phyloP scores from a whole-genome alignment of 37 sponge, comb jelly and placozoan species.

The Oopsacas minuta region DNA sequence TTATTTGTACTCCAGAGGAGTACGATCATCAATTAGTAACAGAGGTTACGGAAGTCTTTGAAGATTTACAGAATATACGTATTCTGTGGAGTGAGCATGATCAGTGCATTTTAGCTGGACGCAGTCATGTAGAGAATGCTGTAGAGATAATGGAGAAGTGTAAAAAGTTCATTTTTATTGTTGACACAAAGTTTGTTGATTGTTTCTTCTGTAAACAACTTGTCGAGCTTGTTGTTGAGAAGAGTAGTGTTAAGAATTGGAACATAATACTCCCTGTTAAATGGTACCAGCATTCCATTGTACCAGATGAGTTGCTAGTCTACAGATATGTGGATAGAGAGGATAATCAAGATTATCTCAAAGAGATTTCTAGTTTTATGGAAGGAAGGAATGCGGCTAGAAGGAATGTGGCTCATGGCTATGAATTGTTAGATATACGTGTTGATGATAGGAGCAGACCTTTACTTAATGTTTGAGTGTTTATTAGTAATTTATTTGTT shows the following conservation, averaged over 20 bases:
- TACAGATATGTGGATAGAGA: background rate
- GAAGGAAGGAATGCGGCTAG: background rate
- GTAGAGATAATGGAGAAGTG: background rate
- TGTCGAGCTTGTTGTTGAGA: background rate
- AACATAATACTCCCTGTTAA: background rate
- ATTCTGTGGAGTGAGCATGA: background rate
- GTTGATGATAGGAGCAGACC: no score
- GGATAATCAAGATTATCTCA: background rate
- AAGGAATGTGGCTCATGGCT: no score
- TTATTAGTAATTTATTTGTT: no score
- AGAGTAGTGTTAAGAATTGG: constrained; percentile 13
- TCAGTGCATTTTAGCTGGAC: background rate
- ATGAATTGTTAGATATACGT: no score
- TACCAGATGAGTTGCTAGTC: background rate
- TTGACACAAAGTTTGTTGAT: background rate
- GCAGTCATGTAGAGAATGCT: background rate
- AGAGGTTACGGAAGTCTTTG: background rate
- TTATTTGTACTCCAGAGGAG: background rate
- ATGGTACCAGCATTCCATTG: background rate
- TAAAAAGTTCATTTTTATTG: background rate
- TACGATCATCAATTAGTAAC: background rate
- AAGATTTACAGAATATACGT: background rate
- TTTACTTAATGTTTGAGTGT: no score
- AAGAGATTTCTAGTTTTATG: background rate
- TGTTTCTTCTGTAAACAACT: constrained; percentile 16